Evolutionary conservation across 2,888 invertebrate species (phyloP), one percentile per base, ranked within the genome.

Genomic region (Hirtodrosophila duncani): DNA sequence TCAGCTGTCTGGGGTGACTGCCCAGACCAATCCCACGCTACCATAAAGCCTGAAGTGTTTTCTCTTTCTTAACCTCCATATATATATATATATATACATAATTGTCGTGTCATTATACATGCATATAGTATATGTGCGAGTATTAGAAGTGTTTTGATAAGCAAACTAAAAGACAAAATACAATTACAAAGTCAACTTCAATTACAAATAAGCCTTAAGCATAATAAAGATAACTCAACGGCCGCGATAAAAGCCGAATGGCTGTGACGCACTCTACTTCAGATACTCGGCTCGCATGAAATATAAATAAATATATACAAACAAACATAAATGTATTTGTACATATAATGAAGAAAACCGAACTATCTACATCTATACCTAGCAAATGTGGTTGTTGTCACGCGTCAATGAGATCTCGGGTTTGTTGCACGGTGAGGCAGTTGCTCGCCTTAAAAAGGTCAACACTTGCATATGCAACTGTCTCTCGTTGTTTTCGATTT

Each of bases 401-500:
- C 44, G 20, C 56, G 43, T 38, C 50, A 45, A 42, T 81, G 78
- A 84, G 86, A 86, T 86, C 85, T 85, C 83, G 84, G 84, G 85
- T 84, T 85, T 83, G 83, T 85, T 80, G 83, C 84, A 82, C 84
- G 85, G 80, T 67, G 81, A 82, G 84, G 69, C 84, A 85, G 78
- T 82, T 85, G 85, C 81, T 82, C 62, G 16, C 11, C 33, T 26
- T 10, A 13, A 23, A 30, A 33, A 16, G 38, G 11, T 7, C 6
- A 1, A 13, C 48, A 36, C 31, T 45, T 44, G 31, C 49, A 60
- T 67, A 82, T 60, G 81, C 85, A 83, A 81, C 84, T 86, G 85
- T 81, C 85, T 84, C 80, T 83, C 82, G 83, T 82, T 86, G 81
- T 84, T 84, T 84, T 84, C 84, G 85, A 85, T 86, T 86, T 84